Base-by-base conservation (phyloP, 1,140 invertebrate genomes). In the Drosophila sp. region DNA sequence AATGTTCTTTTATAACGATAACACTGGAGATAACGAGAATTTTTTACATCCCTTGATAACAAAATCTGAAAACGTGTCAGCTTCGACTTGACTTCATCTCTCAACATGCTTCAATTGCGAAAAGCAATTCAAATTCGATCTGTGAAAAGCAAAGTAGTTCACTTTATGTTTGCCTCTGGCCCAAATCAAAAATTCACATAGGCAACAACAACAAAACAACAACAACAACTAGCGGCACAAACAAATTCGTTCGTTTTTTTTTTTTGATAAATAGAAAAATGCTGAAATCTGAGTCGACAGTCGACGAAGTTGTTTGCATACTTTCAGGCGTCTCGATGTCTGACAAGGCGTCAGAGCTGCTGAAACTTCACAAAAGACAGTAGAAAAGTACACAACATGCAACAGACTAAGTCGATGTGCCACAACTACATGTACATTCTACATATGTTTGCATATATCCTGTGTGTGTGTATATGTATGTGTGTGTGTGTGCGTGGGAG, bases 301-400 rank as follows among this genome's bases (percentile, higher is more conserved):
- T 25, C 63, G 77, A 64, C 62, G 69, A 78, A 74, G 62, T 71
- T 72, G 70, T 72, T 86, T 87, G 82, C 75, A 59, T 74, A 65
- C 66, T 81, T 74, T 86, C 59, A 80, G 80, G 61, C 61, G 69
- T 45, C 63, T 69, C 63, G 38, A 40, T 63, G 71, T 70, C 76
- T 76, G 80, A 73, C 76, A 54, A 63, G 76, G 54, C 76, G 67
- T 79, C 80, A 84, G 45, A 38, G 48, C 54, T 38, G 29, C 41
- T 29, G 29, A 7, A 53, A 65, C 48, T 63, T 32, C 40, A 54
- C 2, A 7, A 27, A 25, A 16, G n/a, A 54, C 58, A 45, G 46
- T 5, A 36, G 51, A 36, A 40, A 21, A 48, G 41, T 29, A 7
- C 16, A 46, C 50, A 69, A 40, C 16, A 21, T 25, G 36, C 36